Evolutionary conservation across 2,113 vertebrate genomes (phyloP).

Genomic region (Syngnathus typhle): DNA sequence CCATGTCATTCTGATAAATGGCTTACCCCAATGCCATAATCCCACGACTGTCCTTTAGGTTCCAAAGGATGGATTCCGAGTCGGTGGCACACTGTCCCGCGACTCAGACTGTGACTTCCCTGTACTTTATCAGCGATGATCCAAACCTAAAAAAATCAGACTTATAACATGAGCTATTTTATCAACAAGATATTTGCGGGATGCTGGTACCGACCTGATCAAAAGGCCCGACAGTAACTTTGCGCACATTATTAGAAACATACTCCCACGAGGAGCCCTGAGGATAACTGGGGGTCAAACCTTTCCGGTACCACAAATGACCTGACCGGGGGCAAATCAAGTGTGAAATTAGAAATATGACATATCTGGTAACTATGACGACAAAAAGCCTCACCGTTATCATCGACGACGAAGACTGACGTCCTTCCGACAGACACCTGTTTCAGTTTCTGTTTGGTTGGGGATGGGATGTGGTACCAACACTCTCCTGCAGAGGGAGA

Average conservation of each 20-base stretch:
- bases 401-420: constrained; percentile 82
- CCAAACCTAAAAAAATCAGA: constrained; percentile 78
- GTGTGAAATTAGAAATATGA: neutral
- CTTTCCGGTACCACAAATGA: constrained; percentile 88
- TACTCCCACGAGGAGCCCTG: constrained; percentile 91
- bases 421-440: constrained; percentile 91
- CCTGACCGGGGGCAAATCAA: constrained; percentile 61
- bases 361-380: neutral
- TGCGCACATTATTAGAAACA: constrained; percentile 91
- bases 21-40: constrained; percentile 95
- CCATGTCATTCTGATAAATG: too few species aligned
- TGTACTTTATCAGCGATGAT: constrained; percentile 96
- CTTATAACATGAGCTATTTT: neutral
- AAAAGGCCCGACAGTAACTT: constrained; percentile 86
- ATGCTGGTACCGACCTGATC: constrained; percentile 81
- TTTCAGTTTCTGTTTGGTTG: constrained; percentile 84
- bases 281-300: constrained; percentile 87
- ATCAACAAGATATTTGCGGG: neutral
- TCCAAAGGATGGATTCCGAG: constrained; percentile 79
- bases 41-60: constrained; percentile 86
- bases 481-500: constrained; percentile 76
- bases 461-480: constrained; percentile 95
- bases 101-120: constrained; percentile 90
- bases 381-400: constrained; percentile 75
- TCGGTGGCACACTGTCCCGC: constrained; percentile 88